phyloP scores from a whole-genome alignment of 2,113 vertebrate genomes.

The Gorsachius goisagi region DNA sequence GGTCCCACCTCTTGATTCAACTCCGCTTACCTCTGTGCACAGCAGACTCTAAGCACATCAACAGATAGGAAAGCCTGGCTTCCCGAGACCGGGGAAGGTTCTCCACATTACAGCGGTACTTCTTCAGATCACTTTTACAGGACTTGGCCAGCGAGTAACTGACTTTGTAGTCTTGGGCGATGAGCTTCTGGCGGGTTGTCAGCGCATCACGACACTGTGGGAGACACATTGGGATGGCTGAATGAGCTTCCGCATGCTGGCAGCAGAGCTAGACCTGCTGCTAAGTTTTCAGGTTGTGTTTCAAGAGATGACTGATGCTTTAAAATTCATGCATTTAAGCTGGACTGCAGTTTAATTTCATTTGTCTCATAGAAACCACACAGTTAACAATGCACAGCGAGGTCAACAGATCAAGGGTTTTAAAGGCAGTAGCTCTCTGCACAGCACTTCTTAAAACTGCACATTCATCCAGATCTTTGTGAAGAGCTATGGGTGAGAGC shows the following conservation, averaged over 20 bases:
- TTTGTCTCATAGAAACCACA: not conserved
- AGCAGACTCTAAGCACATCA: slow-evolving; percentile 93
- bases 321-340: not conserved
- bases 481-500: not conserved
- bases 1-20: not conserved
- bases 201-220: slow-evolving; percentile 92
- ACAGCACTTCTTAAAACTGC: not conserved
- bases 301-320: not conserved
- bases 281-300: not conserved
- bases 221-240: not conserved
- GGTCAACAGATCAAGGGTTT: slow-evolving; percentile 3
- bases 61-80: slow-evolving; percentile 92
- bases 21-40: slow-evolving; percentile 86
- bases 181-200: slow-evolving; percentile 94
- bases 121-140: slow-evolving; percentile 92
- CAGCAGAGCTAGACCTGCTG: not conserved
- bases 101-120: slow-evolving; percentile 92
- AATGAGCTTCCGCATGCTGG: rapidly evolving
- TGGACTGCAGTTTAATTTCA: not conserved
- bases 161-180: slow-evolving; percentile 95
- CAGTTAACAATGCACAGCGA: not conserved
- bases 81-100: slow-evolving; percentile 91
- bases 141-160: slow-evolving; percentile 97
- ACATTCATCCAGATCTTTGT: slow-evolving; percentile 17
- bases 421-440: not conserved